These are phyloP conservation scores for Drosophila anceps DNA, from an alignment of 2,888 invertebrate genomes.

Conservation along the genomic window DNA sequence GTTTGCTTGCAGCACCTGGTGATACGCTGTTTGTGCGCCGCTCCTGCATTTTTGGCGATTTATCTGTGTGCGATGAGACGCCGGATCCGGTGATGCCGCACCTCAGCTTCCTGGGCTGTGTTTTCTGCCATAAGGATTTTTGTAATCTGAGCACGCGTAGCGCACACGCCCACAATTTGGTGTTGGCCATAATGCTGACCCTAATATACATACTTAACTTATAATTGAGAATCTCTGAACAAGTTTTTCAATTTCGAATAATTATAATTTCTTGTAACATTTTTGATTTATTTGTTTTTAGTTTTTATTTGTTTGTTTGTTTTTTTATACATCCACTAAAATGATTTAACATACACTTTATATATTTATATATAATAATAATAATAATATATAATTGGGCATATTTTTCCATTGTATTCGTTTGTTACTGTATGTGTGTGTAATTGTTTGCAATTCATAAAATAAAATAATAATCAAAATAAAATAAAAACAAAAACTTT, in stretches of 20 bases:
- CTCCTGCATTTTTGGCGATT: conserved; percentile 70
- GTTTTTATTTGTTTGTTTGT: conserved; percentile 33
- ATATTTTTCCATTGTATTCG: conserved; percentile 61
- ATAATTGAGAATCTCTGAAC: neutral
- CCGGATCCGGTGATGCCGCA: conserved; percentile 73
- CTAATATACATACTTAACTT: neutral
- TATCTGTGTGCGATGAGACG: conserved; percentile 59
- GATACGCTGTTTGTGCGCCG: conserved; percentile 72
- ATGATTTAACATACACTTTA: conserved; percentile 76
- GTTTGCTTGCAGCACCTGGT: conserved; percentile 38
- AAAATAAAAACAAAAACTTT: conserved; percentile 38
- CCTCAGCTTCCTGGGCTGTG: conserved; percentile 59
- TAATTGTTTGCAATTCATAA: conserved; percentile 49
- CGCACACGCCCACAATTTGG: neutral
- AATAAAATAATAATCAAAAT: conserved; percentile 38
- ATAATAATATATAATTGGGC: conserved; percentile 63
- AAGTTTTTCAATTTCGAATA: neutral
- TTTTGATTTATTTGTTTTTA: conserved; percentile 53
- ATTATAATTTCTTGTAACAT: conserved; percentile 38
- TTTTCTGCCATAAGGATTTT: conserved; percentile 67
- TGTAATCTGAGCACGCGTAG: conserved; percentile 60
- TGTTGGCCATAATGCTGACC: neutral
- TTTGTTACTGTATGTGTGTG: conserved; percentile 46
- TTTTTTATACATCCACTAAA: conserved; percentile 75
- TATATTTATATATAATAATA: conserved; percentile 40